A percentile compares a stretch with the other conserved stretches of the same genome.
These are phyloP conservation scores for Petrocephalus zakoni DNA, from an alignment of 2,113 vertebrate species.

Conservation along the genomic window DNA sequence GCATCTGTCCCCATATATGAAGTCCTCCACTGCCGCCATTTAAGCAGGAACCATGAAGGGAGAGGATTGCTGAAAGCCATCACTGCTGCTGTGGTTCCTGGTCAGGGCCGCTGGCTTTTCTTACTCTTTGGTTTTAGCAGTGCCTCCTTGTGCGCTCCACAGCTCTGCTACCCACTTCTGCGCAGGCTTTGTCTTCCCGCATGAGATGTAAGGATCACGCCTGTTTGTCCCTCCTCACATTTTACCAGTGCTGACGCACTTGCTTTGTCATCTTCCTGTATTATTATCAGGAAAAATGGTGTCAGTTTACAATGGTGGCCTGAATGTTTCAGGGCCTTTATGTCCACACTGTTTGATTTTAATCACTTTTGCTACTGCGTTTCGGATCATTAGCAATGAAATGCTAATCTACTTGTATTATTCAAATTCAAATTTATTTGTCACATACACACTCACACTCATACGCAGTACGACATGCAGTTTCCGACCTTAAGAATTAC, in stretches of 20 bases:
- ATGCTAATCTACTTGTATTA: background rate
- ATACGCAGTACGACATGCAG: too few species aligned
- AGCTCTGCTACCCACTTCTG: background rate
- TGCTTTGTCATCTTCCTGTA: background rate
- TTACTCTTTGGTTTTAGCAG: background rate
- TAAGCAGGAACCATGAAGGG: background rate
- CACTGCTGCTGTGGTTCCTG: background rate
- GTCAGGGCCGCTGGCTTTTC: background rate
- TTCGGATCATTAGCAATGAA: background rate
- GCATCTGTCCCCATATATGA: background rate
- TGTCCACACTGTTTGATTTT: background rate
- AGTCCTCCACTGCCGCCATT: background rate
- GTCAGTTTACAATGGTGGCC: background rate
- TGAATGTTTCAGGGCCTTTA: background rate
- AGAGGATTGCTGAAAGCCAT: background rate
- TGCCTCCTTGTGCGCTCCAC: background rate
- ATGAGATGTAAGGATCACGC: background rate
- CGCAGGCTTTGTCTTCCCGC: background rate
- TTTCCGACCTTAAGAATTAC: too few species aligned
- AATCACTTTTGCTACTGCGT: background rate
- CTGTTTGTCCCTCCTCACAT: background rate
- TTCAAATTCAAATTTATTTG: too few species aligned
- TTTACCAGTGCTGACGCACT: background rate
- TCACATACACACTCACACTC: too few species aligned
- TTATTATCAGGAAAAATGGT: background rate